phyloP scores from a whole-genome alignment of 2,888 invertebrate genomes.

The Amblyjoppa proteus region DNA sequence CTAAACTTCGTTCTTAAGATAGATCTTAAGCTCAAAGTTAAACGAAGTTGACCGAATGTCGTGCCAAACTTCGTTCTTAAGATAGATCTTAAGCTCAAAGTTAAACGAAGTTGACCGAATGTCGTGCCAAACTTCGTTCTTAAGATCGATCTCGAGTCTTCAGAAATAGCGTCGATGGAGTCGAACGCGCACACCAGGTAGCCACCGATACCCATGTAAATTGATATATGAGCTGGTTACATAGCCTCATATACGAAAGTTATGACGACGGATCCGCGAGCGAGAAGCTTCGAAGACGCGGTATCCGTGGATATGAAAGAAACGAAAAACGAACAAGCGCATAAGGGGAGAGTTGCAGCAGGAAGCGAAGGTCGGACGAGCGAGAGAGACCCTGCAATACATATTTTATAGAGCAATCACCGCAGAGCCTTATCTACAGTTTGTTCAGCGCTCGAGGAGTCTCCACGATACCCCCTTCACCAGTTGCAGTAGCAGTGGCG shows the following conservation, averaged over 20 bases:
- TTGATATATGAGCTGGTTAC: constrained; percentile 15
- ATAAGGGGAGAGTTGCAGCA: constrained; percentile 25
- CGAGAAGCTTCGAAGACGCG: constrained; percentile 50
- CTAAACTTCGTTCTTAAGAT: too few species aligned
- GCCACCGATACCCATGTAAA: constrained; percentile 17
- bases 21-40: too few species aligned
- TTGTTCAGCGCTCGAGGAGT: constrained; percentile 79
- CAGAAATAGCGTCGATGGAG: neutral
- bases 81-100: too few species aligned
- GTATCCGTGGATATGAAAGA: constrained; percentile 20
- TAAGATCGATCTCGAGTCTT: neutral
- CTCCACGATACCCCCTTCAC: constrained; percentile 44
- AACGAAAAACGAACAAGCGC: constrained; percentile 36
- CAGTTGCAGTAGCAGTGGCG: constrained; percentile 36
- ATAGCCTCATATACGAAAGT: constrained; percentile 45
- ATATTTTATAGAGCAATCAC: constrained; percentile 84
- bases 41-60: too few species aligned
- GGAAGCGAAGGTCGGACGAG: constrained; percentile 46
- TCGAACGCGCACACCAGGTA: neutral
- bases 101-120: too few species aligned
- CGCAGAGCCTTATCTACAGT: constrained; percentile 83
- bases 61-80: too few species aligned
- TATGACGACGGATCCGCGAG: constrained; percentile 55
- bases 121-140: too few species aligned
- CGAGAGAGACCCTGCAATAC: constrained; percentile 73